Conservation (phyloP, 2,113 vertebrate genomes). For the Scomber japonicus region DNA sequence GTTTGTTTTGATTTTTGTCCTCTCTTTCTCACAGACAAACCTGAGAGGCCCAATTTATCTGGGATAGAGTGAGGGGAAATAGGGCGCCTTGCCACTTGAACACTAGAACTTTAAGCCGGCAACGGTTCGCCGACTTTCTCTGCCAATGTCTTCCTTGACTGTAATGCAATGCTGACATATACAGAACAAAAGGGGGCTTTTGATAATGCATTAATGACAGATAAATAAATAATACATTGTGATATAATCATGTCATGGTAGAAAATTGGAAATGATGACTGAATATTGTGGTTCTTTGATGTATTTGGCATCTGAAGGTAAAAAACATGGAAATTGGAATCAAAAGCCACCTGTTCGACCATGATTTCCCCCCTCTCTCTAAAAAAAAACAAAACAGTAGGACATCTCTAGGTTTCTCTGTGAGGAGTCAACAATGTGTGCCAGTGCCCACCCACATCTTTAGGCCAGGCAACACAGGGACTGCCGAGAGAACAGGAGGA, state of each 20-base stretch:
- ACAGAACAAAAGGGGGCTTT: conserved; percentile 51
- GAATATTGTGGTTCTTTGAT: conserved; percentile 6
- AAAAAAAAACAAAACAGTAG: neutral
- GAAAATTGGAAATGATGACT: neutral
- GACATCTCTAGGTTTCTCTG: conserved; percentile 52
- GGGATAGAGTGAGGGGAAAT: conserved; percentile 83
- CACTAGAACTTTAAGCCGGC: conserved; percentile 82
- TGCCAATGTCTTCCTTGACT: conserved; percentile 73
- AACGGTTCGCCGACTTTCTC: conserved; percentile 70
- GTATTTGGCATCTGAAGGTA: neutral
- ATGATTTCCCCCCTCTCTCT: conserved; percentile 11
- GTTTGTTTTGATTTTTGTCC: conserved; percentile 88
- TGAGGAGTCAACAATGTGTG: conserved; percentile 56
- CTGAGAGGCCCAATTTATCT: conserved; percentile 86
- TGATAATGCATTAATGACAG: conserved; percentile 34
- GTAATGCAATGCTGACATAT: conserved; percentile 72
- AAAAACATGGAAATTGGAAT: conserved; percentile 7
- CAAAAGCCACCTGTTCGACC: conserved; percentile 32
- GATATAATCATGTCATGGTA: neutral
- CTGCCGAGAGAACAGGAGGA: conserved; percentile 76
- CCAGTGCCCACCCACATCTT: conserved; percentile 78
- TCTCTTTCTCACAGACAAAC: conserved; percentile 86
- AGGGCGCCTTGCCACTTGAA: conserved; percentile 82
- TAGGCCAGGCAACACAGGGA: conserved; percentile 59
- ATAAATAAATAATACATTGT: conserved; percentile 23